A percentile compares a stretch with the other conserved stretches of the same genome.
These are phyloP conservation scores for Geopemphigus sp. DNA, from an alignment of 1,140 invertebrate species.

Conservation along the genomic window DNA sequence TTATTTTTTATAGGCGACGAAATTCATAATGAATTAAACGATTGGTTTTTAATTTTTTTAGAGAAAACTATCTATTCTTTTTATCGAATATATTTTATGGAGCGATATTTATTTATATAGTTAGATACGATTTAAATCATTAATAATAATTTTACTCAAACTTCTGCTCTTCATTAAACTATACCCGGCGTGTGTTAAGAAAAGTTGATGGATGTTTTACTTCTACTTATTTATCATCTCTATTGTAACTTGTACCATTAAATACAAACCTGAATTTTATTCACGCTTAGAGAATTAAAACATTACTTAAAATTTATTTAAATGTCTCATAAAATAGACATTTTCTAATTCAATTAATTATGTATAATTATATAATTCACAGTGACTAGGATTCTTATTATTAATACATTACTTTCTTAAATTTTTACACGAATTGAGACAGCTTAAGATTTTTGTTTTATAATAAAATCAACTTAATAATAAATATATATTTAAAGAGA, in stretches of 20 bases:
- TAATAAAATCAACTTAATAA: too few species aligned
- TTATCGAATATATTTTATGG: neutral
- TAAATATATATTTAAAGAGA: too few species aligned
- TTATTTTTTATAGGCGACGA: neutral
- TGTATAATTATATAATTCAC: too few species aligned
- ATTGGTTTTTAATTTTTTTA: neutral
- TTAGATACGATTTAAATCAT: neutral
- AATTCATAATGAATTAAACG: neutral
- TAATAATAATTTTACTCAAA: conserved; percentile 5
- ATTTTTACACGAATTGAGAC: too few species aligned
- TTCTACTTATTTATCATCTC: neutral
- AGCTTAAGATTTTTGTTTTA: too few species aligned
- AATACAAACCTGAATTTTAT: neutral
- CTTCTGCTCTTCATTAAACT: neutral
- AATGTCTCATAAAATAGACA: neutral
- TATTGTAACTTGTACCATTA: neutral
- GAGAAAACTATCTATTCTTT: neutral
- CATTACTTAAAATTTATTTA: neutral
- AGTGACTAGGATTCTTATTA: too few species aligned
- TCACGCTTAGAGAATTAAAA: neutral
- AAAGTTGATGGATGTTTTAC: neutral
- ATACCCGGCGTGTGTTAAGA: neutral
- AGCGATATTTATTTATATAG: neutral
- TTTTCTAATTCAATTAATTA: too few species aligned
- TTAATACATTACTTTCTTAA: too few species aligned